Base-by-base conservation (phyloP, 2,113 vertebrate species). In the Calidris pygmaea region DNA sequence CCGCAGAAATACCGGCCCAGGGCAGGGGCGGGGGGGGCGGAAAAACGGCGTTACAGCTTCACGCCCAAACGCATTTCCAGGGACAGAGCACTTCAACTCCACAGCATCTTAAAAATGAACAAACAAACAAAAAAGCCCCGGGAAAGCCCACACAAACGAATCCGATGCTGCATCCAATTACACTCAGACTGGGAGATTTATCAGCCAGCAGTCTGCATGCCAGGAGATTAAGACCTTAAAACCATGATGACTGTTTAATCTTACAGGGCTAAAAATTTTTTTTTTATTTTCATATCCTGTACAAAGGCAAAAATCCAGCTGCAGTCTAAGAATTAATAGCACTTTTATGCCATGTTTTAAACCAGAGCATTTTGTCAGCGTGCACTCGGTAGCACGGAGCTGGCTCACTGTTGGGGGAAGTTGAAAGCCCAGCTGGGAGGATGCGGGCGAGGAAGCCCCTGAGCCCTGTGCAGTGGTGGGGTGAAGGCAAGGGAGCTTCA, bases 201-300 rank as follows among this genome's bases (percentile, higher is more conserved):
- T 92, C 95, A 95, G 96, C 90, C 96, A 93, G 90, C 92, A 94
- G 94, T 83, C 96, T 95, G 95, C 89, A 95, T 96, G 88, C 84
- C 93, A 95, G 81, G 92, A 96, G 97, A 98, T 98, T 98, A 98
- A 98, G 93, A 45, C 93, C 90, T 96, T 97, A 97, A 97, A 98
- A 91, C 95, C 97, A 96, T 16, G 83, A 95, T 94, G 96, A 97
- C 60, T 97, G 88, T 96, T 98, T 97, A 98, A 98, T 98, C 94
- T 96, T 90, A 87, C 8, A 90, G 95, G 91, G 95, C 68, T 97
- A 95, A 98, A 98, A 97, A 4, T 37, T 29, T 63, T 43, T 52
- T n/a, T 20, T 45, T 59, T 41, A 41, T 41, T 41, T 9, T 7
- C 67, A 85, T 58, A 96, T 92, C 73, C 93, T 92, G 48, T 76